Evolutionary conservation across 2,888 invertebrate species (phyloP).

Genomic region (Drosophila anomelani): DNA sequence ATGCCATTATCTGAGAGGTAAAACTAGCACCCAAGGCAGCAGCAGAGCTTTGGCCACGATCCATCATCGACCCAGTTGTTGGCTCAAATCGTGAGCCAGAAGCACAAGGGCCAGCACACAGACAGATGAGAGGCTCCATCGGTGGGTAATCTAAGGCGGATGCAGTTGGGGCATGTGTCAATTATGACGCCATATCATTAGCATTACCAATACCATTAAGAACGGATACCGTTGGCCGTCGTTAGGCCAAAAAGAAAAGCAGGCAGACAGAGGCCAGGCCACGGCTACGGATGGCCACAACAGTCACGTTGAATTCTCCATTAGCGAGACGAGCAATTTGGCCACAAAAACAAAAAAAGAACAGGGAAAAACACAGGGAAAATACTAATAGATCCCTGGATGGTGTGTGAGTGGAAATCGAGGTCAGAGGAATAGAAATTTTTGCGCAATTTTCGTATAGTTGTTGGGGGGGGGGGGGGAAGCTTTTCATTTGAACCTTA

Average conservation of each 20-base stretch:
- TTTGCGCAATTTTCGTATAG: constrained; percentile 20
- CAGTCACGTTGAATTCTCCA: constrained; percentile 39
- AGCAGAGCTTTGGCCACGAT: constrained; percentile 25
- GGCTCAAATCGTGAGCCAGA: constrained; percentile 34
- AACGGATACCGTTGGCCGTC: constrained; percentile 48
- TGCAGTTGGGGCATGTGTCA: constrained; percentile 74
- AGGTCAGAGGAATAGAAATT: constrained; percentile 10
- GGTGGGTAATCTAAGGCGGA: constrained; percentile 64
- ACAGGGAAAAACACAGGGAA: constrained; percentile 2
- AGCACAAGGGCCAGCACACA: neutral
- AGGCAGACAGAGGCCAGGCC: neutral
- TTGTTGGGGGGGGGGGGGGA: neutral
- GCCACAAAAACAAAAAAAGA: constrained; percentile 44
- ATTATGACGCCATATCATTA: constrained; percentile 73
- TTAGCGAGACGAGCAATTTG: constrained; percentile 63
- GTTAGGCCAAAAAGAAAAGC: constrained; percentile 48
- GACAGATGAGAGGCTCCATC: neutral
- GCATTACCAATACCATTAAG: constrained; percentile 47
- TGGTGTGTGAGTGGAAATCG: constrained; percentile 3
- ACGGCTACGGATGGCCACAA: constrained; percentile 16
- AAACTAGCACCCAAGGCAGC: neutral
- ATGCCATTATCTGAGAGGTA: constrained; percentile 17
- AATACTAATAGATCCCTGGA: constrained; percentile 16
- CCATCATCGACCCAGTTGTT: constrained; percentile 37
- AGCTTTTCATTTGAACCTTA: constrained; percentile 33